Base-by-base conservation (phyloP, 2,797 vertebrate species). In the Channa striata region DNA sequence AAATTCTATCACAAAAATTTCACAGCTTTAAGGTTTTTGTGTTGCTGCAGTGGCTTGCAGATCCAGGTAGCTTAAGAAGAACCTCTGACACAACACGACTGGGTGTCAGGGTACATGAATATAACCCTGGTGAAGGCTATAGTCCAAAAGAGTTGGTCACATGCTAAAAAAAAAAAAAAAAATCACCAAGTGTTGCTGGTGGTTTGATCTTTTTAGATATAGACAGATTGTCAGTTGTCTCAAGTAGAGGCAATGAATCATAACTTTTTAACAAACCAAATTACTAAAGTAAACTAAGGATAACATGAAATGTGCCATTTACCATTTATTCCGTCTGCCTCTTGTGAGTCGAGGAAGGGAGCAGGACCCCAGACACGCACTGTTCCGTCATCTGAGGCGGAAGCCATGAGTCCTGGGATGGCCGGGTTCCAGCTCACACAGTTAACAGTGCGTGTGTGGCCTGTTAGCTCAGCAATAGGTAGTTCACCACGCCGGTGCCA, bases 361-460 rank as follows among this genome's bases (percentile, higher is more conserved):
- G 97, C 96, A 71, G 98, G 98, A 89, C 98, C 98, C 98, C 98
- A 99, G 93, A 99, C 95, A 46, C 98, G 97, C 85, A 99, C 97
- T 50, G 97, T 99, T 91, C 98, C 98, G 1, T 99, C 98, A 1
- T 99, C 98, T 1, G 98, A 99, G 78, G 98, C 98, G 40, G 97
- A 99, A 88, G 98, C 98, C 96, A 99, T 96, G 92, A 99, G 97
- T 79, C 97, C 96, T 11, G 98, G 96, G 81, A 98, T 91, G 89
- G 96, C 93, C 0, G 97, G 97, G 95, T 99, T 99, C 98, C 97
- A 99, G 95, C 97, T 99, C 85, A 99, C 98, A 77, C 98, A 99
- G 88, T 99, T 99, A 46, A 99, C 98, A 25, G 98, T 99, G 81
- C 97, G 97, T 0, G 97, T 99, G 93, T 99, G 98, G 81, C 98